phyloP scores from a whole-genome alignment of 2,797 vertebrate genomes.

The Adelosebastes latens region DNA sequence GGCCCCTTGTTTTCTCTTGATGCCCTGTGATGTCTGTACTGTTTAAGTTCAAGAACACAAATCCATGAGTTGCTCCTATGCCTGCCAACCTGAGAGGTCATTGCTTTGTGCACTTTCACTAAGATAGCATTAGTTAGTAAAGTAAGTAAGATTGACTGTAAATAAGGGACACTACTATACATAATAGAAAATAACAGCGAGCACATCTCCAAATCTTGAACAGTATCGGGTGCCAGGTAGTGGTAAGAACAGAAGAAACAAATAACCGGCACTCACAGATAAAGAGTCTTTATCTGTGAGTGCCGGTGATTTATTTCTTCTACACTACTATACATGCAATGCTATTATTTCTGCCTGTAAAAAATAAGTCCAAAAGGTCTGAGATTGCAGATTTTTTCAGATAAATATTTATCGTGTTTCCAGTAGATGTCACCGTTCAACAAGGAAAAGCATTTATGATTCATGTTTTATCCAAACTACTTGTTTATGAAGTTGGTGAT shows the following conservation, averaged over 20 bases:
- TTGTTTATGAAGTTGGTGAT: not conserved
- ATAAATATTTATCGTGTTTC: not conserved
- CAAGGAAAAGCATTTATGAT: not conserved
- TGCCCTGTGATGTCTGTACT: not conserved
- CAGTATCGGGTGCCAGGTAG: no score
- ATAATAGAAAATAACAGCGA: no score
- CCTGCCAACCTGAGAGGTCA: not conserved
- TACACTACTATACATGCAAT: not conserved
- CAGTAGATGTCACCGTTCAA: slow-evolving; percentile 64
- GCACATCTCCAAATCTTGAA: no score
- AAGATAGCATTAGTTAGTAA: not conserved
- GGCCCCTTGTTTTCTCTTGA: not conserved
- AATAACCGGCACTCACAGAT: no score
- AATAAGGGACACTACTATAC: not conserved
- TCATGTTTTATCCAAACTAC: not conserved
- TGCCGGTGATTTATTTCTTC: no score
- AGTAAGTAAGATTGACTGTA: not conserved
- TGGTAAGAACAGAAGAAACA: no score
- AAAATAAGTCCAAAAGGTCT: not conserved
- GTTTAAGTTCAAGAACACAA: not conserved
- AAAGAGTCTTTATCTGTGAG: no score
- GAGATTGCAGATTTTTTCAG: not conserved
- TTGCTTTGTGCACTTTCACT: not conserved
- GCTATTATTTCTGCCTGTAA: not conserved
- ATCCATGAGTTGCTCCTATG: not conserved